Percentiles rank a stretch among this genome's conserved stretches.
Conservation (phyloP, 2,888 invertebrate species). For the Pollenia angustigena region DNA sequence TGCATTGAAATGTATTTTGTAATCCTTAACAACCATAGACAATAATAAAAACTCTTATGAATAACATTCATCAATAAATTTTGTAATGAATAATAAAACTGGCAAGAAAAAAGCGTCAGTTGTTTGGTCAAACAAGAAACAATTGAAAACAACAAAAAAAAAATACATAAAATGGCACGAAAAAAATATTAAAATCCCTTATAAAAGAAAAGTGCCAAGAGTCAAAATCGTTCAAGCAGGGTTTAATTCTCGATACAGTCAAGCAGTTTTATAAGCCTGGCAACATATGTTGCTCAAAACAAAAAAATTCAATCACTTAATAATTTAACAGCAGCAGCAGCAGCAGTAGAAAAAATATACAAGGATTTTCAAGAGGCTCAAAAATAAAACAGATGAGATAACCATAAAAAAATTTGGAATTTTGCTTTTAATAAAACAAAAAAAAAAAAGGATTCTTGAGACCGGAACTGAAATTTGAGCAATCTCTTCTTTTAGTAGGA, state of each 20-base stretch:
- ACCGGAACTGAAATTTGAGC: slow-evolving; percentile 83
- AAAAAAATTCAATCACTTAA: slow-evolving; percentile 64
- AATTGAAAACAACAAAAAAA: slow-evolving; percentile 45
- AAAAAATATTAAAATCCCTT: slow-evolving; percentile 52
- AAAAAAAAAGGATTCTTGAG: slow-evolving; percentile 57
- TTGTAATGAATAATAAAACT: slow-evolving; percentile 65
- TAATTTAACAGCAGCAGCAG: slow-evolving; percentile 11
- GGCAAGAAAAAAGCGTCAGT: slow-evolving; percentile 70
- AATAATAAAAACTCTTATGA: slow-evolving; percentile 45
- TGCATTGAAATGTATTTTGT: slow-evolving; percentile 26
- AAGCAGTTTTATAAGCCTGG: slow-evolving; percentile 51
- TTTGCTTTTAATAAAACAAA: slow-evolving; percentile 6
- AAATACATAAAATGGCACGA: slow-evolving; percentile 1
- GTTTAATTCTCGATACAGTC: neutral
- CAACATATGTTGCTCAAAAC: slow-evolving; percentile 65
- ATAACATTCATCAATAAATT: slow-evolving; percentile 60
- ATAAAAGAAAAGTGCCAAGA: slow-evolving; percentile 68
- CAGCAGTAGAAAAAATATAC: slow-evolving; percentile 23
- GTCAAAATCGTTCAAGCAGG: slow-evolving; percentile 48
- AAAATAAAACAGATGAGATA: slow-evolving; percentile 50
- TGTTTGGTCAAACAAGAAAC: slow-evolving; percentile 64
- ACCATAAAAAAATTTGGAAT: slow-evolving; percentile 35
- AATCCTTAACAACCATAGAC: slow-evolving; percentile 42
- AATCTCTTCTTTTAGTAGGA: slow-evolving; percentile 35
- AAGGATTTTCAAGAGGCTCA: slow-evolving; percentile 42